Percentiles rank a stretch among this genome's conserved stretches.
Evolutionary conservation across 2,888 invertebrate species (phyloP).

Genomic region (Altica lythri): DNA sequence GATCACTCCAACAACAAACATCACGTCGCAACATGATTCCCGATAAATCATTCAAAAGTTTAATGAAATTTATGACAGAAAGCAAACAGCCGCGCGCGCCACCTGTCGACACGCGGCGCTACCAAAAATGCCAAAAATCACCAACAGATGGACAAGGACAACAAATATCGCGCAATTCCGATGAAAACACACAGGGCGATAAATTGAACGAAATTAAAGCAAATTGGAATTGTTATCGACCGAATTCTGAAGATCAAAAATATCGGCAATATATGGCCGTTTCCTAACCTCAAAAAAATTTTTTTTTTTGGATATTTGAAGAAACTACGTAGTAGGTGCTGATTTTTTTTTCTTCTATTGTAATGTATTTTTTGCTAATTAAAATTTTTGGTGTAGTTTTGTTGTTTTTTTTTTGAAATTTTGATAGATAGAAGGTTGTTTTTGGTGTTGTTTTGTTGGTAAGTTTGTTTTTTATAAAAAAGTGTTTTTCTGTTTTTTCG

Average conservation of each 20-base stretch:
- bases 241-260: slow-evolving; percentile 7
- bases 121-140: background rate
- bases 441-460: too few species aligned
- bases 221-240: slow-evolving; percentile 14
- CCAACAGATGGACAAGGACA: background rate
- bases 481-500: too few species aligned
- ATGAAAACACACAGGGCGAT: slow-evolving; percentile 36
- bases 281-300: background rate
- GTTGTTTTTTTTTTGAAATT: too few species aligned
- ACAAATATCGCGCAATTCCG: too few species aligned
- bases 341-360: too few species aligned
- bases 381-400: too few species aligned
- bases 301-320: background rate
- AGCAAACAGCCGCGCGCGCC: background rate
- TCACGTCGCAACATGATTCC: background rate
- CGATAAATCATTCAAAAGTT: background rate
- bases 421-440: too few species aligned
- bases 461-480: too few species aligned
- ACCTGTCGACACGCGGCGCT: too few species aligned
- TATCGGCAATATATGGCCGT: slow-evolving; percentile 4
- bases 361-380: too few species aligned
- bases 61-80: background rate
- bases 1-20: background rate
- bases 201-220: slow-evolving; percentile 40
- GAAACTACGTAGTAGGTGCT: slow-evolving; percentile 10